Base-by-base conservation (phyloP, 2,797 vertebrate species). In the Lateolabrax maculatus region DNA sequence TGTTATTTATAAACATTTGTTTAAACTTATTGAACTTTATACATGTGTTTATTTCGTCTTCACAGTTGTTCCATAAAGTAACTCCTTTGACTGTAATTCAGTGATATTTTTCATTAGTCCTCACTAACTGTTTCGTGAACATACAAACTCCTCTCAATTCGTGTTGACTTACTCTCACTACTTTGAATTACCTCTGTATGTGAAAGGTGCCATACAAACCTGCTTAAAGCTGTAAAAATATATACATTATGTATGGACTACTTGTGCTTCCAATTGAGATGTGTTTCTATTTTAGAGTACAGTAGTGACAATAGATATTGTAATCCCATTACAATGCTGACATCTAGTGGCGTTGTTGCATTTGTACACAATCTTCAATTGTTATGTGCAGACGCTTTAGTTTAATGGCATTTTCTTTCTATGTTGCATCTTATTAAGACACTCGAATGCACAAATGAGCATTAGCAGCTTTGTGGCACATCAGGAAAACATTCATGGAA, bases 331-430 rank as follows among this genome's bases (percentile, higher is more conserved):
- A 72, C 93, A 92, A 90, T 85, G 77, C 92, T 94, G 94, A 90
- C 94, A 94, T 93, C 95, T 94, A 91, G 94, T 94, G 94, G 93
- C 70, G 11, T 4, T 31, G 12, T 61, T 53, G 27, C 58, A 71
- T 70, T 75, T 77, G 37, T 48, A 78, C 91, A 84, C 43, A 67
- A 36, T 34, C 5, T 68, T 16, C 19, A 43, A 10, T n/a, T 63
- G 36, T 53, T 8, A 7, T 11, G 6, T 2, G 18, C 56, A 71
- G 29, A 48, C 31, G 75, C 49, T 43, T 31, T 31, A 18, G 16
- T 64, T 66, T 66, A 25, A 64, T 66, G 1, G 9, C 55, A 27
- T 36, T 2, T 43, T 65, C 10, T 65, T 15, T 13, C 19, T 18
- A 36, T 53, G 44, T 69, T 69, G 58, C 10, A 60, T 34, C 36